Evolutionary conservation across 1,140 invertebrate species (phyloP).

Genomic region (Maconellicoccus hirsutus): DNA sequence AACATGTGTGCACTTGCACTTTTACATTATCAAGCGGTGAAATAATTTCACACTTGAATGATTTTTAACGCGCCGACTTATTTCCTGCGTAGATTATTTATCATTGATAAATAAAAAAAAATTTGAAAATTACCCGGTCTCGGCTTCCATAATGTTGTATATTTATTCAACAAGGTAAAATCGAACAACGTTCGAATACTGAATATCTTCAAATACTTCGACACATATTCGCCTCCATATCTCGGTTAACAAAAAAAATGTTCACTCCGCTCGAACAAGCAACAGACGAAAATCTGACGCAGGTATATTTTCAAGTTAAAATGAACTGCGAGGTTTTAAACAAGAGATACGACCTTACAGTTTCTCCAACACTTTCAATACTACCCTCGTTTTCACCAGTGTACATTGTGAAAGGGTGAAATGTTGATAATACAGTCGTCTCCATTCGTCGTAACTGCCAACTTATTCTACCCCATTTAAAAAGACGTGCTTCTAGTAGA

Average conservation of each 20-base stretch:
- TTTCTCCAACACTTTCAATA: neutral
- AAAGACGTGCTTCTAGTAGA: neutral
- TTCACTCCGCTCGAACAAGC: neutral
- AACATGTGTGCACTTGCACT: too few species aligned
- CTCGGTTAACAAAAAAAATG: neutral
- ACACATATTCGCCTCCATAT: neutral
- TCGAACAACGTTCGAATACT: neutral
- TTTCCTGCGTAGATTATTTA: too few species aligned
- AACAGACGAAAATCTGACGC: slow-evolving; percentile 3
- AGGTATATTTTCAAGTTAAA: neutral
- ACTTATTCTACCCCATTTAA: neutral
- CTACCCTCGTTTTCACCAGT: neutral
- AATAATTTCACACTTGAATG: too few species aligned
- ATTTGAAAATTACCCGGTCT: neutral
- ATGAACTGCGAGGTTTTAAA: neutral
- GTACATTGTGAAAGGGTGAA: slow-evolving; percentile 9
- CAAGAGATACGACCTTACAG: neutral
- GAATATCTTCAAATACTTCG: neutral
- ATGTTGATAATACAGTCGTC: slow-evolving; percentile 8
- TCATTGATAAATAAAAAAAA: neutral
- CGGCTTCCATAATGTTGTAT: neutral
- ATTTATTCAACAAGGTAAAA: neutral
- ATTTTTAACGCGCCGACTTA: too few species aligned
- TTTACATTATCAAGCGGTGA: too few species aligned
- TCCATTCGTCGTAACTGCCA: neutral